These are phyloP conservation scores for Mnemiopsis leidyi DNA, from an alignment of 37 sponge, comb jelly and placozoan genomes.

Conservation along the genomic window DNA sequence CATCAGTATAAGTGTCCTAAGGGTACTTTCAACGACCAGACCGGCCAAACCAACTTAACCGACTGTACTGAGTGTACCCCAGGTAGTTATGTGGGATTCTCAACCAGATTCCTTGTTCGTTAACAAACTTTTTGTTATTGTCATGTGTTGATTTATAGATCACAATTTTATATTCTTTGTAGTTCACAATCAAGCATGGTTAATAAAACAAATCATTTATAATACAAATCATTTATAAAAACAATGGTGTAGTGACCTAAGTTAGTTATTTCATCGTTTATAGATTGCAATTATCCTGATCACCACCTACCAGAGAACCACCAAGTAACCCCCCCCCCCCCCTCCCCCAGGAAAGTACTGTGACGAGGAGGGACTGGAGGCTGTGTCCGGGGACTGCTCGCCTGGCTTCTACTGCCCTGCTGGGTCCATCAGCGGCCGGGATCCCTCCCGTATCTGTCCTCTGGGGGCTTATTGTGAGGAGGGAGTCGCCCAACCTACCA, in stretches of 20 bases:
- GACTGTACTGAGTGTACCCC: constrained; percentile 68
- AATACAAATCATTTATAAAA: too few species aligned
- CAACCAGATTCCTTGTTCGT: too few species aligned
- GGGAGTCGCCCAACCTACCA: not conserved
- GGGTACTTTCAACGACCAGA: constrained; percentile 56
- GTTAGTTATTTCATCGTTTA: too few species aligned
- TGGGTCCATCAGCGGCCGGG: constrained; percentile 5
- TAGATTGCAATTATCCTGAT: too few species aligned
- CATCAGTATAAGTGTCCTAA: constrained; percentile 65
- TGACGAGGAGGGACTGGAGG: not conserved
- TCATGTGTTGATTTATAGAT: too few species aligned
- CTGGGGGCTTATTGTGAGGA: constrained; percentile 41
- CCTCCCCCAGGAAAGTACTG: constrained; percentile 46
- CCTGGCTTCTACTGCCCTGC: constrained; percentile 69
- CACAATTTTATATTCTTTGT: too few species aligned
- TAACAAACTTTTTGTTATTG: too few species aligned
- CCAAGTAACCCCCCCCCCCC: not conserved
- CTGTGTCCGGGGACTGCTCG: constrained; percentile 61
- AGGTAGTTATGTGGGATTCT: constrained; percentile 64
- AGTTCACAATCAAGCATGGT: too few species aligned
- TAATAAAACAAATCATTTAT: too few species aligned
- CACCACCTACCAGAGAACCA: too few species aligned
- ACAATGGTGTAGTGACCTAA: too few species aligned
- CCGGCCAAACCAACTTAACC: not conserved
- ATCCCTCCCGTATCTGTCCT: constrained; percentile 56